These are phyloP conservation scores for Hemicordylus capensis DNA, from an alignment of 2,113 vertebrate species.

Conservation along the genomic window DNA sequence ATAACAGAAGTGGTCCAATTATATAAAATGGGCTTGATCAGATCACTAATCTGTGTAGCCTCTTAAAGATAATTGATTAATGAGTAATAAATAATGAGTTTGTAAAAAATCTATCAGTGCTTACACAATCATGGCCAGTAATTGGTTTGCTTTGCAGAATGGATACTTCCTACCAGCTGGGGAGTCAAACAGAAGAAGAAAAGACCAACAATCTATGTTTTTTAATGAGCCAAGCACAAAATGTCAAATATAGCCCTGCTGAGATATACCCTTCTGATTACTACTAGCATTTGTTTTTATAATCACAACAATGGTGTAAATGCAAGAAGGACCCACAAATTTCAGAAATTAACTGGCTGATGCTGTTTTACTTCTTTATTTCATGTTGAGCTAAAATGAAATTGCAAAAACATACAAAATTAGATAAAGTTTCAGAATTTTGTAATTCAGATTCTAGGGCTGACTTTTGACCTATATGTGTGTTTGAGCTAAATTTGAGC, in stretches of 20 bases:
- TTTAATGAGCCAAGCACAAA: background rate
- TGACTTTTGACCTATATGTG: no score
- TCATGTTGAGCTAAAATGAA: background rate
- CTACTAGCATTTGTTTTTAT: background rate
- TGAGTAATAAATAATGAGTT: constrained; percentile 8
- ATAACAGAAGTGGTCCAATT: background rate
- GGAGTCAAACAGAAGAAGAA: background rate
- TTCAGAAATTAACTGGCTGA: background rate
- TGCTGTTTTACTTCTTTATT: background rate
- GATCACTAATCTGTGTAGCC: background rate
- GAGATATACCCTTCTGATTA: background rate
- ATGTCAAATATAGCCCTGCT: background rate
- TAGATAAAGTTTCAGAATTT: background rate
- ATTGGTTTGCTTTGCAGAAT: constrained; percentile 6
- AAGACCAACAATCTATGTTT: background rate
- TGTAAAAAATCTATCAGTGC: constrained; percentile 1
- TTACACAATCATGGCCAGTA: background rate
- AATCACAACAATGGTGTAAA: background rate
- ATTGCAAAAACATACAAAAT: background rate
- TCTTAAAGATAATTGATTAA: background rate
- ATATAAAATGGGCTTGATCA: background rate
- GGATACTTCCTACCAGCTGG: background rate
- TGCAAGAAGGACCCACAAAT: background rate
- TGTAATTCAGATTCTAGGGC: no score
- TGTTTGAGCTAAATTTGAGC: no score